Evolutionary conservation across 1,140 invertebrate genomes (phyloP), one percentile per base, ranked within the genome.

Genomic region (Drosophila repletoides): DNA sequence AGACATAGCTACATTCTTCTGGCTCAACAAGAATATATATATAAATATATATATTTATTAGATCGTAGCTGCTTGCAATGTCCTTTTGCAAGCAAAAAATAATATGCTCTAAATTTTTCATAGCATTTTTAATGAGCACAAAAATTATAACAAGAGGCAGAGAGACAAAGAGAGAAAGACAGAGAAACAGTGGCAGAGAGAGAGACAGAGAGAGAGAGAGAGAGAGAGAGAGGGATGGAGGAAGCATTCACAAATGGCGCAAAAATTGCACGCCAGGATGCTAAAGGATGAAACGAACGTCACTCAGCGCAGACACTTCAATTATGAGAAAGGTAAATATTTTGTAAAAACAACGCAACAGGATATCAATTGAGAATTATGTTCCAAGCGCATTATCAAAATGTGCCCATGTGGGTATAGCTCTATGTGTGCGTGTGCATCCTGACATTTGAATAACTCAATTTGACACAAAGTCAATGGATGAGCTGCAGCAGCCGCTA

Each of bases 271-370:
- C 64, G 29, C 46, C 63, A 60, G 63, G 63, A 59, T 36, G 60
- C 65, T 55, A 46, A 52, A 53, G 58, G 64, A 52, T 67, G 26
- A 22, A 26, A 58, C n/a, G n/a, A n/a, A 29, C 58, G 48, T 51
- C 53, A 38, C 31, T 40, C 36, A 22, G 64, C 33, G 48, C 51
- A 70, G 79, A 83, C 79, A 84, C 79, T 83, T 83, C 79, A 83
- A 84, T 88, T 88, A 88, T 88, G 77, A 74, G 74, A 74, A 77
- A 77, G 79, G 86, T 88, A 88, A 88, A 88, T 88, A 88, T 88
- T 88, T 72, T 83, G 76, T 88, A 70, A 83, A 84, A 88, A 88
- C 86, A 88, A 88, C 86, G 86, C 86, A 86, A 88, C 86, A 88
- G 86, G 86, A 88, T 76, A 88, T 84, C 86, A 77, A 88, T 88